Base-by-base conservation (phyloP, 2,888 invertebrate species). In the Synergus umbraculus region DNA sequence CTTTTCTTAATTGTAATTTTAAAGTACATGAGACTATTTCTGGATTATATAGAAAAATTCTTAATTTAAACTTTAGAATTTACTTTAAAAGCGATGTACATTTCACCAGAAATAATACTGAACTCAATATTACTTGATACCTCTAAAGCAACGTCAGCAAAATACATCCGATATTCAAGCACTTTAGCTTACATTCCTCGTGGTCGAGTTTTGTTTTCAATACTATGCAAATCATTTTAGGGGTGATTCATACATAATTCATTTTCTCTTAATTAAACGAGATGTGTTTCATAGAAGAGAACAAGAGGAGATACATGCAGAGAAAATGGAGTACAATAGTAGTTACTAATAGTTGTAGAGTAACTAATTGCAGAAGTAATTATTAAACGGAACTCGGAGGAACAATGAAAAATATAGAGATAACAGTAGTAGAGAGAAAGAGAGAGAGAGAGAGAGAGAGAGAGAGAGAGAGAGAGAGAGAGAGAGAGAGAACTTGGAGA, bases 231-330 rank as follows among this genome's bases (percentile, higher is more conserved):
- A 73, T 37, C 18, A 73, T 73, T 49, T 69, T 41, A 54, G 41
- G 37, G 73, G n/a, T 12, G 54, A 54, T 54, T 73, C 73, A 73
- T 73, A 54, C 73, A 73, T 73, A 73, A 73, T 73, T 73, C 73
- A 73, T 73, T 73, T 73, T 37, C 73, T 54, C 73, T 49, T 73
- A 73, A 73, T 73, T 73, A 73, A 73, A 54, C 54, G 49, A 73
- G 73, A 54, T 54, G n/a, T 73, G 13, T 54, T 73, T 15, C 54
- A 73, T 49, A 73, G 54, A 10, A 73, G 73, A 29, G 49, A 73
- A 73, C 73, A 73, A 73, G 73, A 18, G 54, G 54, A 49, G 73
- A n/a, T 54, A 73, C 73, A 73, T n/a, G n/a, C 54, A 54, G 73
- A 73, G 73, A 73, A 54, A 73, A 41, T 73, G n/a, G n/a, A 37